phyloP scores from a whole-genome alignment of 2,888 invertebrate genomes.

The Melangyna quadrimaculata region DNA sequence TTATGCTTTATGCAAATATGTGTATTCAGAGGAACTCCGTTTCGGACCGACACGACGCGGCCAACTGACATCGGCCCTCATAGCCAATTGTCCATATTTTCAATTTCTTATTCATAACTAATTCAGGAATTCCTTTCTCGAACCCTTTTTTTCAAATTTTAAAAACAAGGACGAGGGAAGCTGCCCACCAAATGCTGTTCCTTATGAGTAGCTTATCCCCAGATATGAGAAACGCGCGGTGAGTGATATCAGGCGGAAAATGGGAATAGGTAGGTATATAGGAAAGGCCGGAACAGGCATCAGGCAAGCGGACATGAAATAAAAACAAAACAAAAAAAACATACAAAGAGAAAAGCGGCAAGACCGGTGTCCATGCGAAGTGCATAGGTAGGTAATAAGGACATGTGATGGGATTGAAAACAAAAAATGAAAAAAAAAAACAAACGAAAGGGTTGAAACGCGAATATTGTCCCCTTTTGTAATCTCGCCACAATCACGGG shows the following conservation, averaged over 20 bases:
- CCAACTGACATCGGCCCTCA: slow-evolving; percentile 43
- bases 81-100: slow-evolving; percentile 73
- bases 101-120: slow-evolving; percentile 73
- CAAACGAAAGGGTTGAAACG: slow-evolving; percentile 67
- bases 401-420: slow-evolving; percentile 58
- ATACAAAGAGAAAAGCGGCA: slow-evolving; percentile 25
- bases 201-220: slow-evolving; percentile 59
- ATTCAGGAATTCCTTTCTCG: slow-evolving; percentile 69
- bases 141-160: slow-evolving; percentile 58
- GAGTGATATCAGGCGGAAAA: slow-evolving; percentile 69
- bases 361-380: slow-evolving; percentile 65
- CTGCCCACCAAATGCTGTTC: slow-evolving; percentile 30
- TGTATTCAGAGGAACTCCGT: slow-evolving; percentile 19
- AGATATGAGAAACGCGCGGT: slow-evolving; percentile 48
- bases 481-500: slow-evolving; percentile 68
- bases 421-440: neutral
- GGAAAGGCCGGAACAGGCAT: slow-evolving; percentile 49
- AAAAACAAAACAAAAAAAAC: slow-evolving; percentile 51
- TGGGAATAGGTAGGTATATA: slow-evolving; percentile 59
- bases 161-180: slow-evolving; percentile 29
- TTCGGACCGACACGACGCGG: slow-evolving; percentile 42
- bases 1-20: slow-evolving; percentile 59
- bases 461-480: slow-evolving; percentile 68
- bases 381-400: slow-evolving; percentile 71
- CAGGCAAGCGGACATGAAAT: slow-evolving; percentile 47